Conservation (phyloP, 2,113 vertebrate species). For the Cebus imitator region DNA sequence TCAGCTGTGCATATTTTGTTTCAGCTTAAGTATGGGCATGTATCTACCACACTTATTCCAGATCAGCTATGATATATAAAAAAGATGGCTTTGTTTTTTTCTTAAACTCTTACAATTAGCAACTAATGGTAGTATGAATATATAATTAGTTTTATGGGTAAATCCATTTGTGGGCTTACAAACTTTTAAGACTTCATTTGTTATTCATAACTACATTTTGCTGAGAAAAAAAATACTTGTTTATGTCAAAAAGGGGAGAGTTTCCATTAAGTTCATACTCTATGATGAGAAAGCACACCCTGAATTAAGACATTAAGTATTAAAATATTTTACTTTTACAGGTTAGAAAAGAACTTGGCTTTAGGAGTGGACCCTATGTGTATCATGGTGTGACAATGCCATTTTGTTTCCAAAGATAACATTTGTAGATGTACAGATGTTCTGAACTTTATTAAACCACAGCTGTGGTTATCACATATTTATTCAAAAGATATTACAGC, state of each 20-base stretch:
- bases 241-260: not conserved
- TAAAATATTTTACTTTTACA: slow-evolving; percentile 5
- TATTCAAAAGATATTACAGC: slow-evolving; percentile 28
- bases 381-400: slow-evolving; percentile 38
- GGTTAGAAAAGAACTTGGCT: not conserved
- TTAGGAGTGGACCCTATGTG: not conserved
- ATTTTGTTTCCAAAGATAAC: slow-evolving; percentile 54
- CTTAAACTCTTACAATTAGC: slow-evolving; percentile 39
- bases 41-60: slow-evolving; percentile 46
- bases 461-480: slow-evolving; percentile 46
- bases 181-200: slow-evolving; percentile 10
- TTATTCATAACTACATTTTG: slow-evolving; percentile 35
- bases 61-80: slow-evolving; percentile 61
- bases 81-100: slow-evolving; percentile 51
- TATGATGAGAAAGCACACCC: not conserved
- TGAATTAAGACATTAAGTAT: slow-evolving; percentile 19
- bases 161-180: slow-evolving; percentile 37
- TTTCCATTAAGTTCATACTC: not conserved
- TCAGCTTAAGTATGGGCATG: slow-evolving; percentile 56
- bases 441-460: slow-evolving; percentile 62
- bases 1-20: slow-evolving; percentile 63
- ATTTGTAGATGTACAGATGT: slow-evolving; percentile 66
- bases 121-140: slow-evolving; percentile 52
- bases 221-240: not conserved
- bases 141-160: slow-evolving; percentile 52